These are phyloP conservation scores for Nothobranchius kuhntae DNA, from an alignment of 2,113 vertebrate species.

Conservation along the genomic window DNA sequence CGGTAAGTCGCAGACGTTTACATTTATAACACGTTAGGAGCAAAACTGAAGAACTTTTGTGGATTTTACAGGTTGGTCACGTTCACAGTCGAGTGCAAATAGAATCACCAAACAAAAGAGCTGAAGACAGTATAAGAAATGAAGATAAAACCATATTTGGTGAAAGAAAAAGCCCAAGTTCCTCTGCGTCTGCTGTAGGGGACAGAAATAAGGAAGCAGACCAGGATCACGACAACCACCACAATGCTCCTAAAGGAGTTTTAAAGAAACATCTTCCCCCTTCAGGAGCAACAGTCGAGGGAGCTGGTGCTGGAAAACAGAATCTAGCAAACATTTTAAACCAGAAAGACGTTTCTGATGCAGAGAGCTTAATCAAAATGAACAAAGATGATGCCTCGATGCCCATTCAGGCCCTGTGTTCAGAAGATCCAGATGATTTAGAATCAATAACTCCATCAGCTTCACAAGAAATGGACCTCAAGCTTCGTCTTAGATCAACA, in stretches of 20 bases:
- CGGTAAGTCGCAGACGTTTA: slow-evolving; percentile 27
- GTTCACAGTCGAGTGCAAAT: background rate
- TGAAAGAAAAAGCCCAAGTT: background rate
- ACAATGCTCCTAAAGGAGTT: background rate
- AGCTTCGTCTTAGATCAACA: too few relatives aligned
- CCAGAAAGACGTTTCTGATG: background rate
- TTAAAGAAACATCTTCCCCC: background rate
- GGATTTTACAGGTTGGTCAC: slow-evolving; percentile 5
- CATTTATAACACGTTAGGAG: background rate
- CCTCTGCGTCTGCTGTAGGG: background rate
- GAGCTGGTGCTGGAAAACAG: background rate
- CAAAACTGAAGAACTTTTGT: background rate
- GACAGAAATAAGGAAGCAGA: too few relatives aligned
- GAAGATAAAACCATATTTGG: background rate
- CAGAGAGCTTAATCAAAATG: background rate
- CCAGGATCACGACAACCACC: slow-evolving; percentile 1
- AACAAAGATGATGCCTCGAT: background rate
- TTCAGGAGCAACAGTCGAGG: background rate
- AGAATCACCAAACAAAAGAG: background rate
- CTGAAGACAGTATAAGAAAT: background rate
- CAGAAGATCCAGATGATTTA: too few relatives aligned
- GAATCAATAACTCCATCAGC: background rate
- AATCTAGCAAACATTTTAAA: background rate
- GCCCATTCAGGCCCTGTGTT: too few relatives aligned
- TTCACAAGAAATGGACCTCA: background rate